A percentile compares a stretch with the other conserved stretches of the same genome.
These are phyloP conservation scores for Pangasianodon gigas DNA, from an alignment of 2,113 vertebrate species.

Conservation along the genomic window DNA sequence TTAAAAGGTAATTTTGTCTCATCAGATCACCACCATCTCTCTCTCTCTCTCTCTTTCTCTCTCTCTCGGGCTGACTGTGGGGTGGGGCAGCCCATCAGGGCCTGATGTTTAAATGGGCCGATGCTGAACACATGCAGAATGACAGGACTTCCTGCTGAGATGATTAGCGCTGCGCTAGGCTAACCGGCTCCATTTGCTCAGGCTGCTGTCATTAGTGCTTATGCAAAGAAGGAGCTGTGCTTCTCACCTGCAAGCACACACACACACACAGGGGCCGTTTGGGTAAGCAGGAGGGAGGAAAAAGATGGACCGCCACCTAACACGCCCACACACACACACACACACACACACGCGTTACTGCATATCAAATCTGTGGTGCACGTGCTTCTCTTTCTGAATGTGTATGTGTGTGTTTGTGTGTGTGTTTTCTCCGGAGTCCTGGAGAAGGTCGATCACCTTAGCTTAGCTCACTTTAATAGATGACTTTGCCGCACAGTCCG, in stretches of 20 bases:
- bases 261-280: neutral
- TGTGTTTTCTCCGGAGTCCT: neutral
- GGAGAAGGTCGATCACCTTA: conserved; percentile 49
- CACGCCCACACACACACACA: neutral
- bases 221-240: conserved; percentile 84
- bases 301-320: neutral
- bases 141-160: conserved; percentile 84
- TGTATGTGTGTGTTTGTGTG: neutral
- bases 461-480: conserved; percentile 36
- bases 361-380: neutral
- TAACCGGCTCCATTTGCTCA: conserved; percentile 87
- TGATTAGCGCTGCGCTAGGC: conserved; percentile 81
- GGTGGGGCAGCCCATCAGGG: conserved; percentile 80
- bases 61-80: conserved; percentile 62
- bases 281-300: neutral
- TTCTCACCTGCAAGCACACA: conserved; percentile 83
- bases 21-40: conserved; percentile 81
- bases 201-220: conserved; percentile 86
- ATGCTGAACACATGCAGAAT: conserved; percentile 92
- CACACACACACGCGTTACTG: neutral
- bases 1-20: conserved; percentile 89
- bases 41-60: conserved; percentile 79
- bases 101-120: conserved; percentile 95
- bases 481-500: conserved; percentile 53
- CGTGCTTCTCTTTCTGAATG: neutral